Conservation (phyloP, 2,888 invertebrate genomes). For the Microctonus hyperodae region DNA sequence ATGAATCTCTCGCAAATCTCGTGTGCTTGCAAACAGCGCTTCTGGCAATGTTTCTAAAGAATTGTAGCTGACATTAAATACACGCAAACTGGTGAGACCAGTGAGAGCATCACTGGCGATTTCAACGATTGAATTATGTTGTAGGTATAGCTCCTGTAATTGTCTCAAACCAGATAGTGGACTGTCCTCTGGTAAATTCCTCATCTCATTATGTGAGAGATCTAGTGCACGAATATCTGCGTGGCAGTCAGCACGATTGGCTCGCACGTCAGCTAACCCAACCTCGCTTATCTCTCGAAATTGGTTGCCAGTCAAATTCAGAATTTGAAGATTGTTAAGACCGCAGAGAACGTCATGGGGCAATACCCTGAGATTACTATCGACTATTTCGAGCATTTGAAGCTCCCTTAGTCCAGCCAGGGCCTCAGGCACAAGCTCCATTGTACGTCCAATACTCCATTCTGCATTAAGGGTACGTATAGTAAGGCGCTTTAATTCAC, state of each 20-base stretch:
- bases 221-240: conserved; percentile 79
- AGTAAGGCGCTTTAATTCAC: conserved; percentile 78
- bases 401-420: conserved; percentile 82
- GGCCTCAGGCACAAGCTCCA: conserved; percentile 76
- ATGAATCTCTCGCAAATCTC: conserved; percentile 83
- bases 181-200: conserved; percentile 75
- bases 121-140: conserved; percentile 83
- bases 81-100: conserved; percentile 79
- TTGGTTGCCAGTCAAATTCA: conserved; percentile 87
- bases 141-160: conserved; percentile 79
- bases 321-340: conserved; percentile 77
- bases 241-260: conserved; percentile 65
- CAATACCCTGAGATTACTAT: conserved; percentile 83
- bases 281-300: conserved; percentile 79
- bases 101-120: conserved; percentile 81
- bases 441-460: conserved; percentile 77
- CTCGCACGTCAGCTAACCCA: conserved; percentile 68
- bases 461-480: conserved; percentile 82
- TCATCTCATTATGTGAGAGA: conserved; percentile 81
- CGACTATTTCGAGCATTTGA: conserved; percentile 79
- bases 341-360: conserved; percentile 83
- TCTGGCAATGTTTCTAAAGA: conserved; percentile 81
- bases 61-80: conserved; percentile 88
- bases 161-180: conserved; percentile 79
- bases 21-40: conserved; percentile 80